Evolutionary conservation across 2,113 vertebrate species (phyloP).

Genomic region (Psilopsiagon aymara): DNA sequence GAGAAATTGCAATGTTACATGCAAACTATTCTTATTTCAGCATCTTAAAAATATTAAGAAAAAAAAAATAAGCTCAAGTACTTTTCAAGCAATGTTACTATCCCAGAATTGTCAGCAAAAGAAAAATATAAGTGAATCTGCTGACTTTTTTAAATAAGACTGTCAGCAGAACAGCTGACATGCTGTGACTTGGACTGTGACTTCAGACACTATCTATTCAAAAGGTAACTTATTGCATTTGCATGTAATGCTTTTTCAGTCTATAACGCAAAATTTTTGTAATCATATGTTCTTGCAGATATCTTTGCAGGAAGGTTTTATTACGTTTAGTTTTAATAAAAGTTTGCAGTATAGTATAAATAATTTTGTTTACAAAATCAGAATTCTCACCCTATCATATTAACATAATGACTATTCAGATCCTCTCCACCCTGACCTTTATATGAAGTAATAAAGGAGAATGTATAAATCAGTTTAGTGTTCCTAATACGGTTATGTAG

Average conservation of each 20-base stretch:
- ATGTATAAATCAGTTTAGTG: background rate
- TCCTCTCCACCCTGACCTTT: background rate
- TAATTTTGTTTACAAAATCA: background rate
- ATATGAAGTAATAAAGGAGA: background rate
- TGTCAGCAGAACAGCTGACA: background rate
- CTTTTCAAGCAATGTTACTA: background rate
- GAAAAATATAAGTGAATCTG: background rate
- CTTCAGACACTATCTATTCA: background rate
- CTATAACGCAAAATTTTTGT: background rate
- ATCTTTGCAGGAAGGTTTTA: background rate
- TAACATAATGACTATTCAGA: background rate
- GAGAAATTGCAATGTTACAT: background rate
- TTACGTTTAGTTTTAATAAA: background rate
- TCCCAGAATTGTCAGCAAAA: background rate
- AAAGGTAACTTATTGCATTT: background rate
- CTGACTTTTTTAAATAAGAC: background rate
- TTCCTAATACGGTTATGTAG: background rate
- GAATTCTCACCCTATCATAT: background rate
- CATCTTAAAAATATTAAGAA: background rate
- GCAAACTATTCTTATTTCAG: background rate
- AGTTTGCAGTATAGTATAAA: background rate
- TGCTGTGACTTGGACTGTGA: background rate
- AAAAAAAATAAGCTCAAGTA: background rate
- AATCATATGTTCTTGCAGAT: background rate
- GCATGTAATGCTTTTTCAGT: background rate